Conservation (phyloP, 2,113 vertebrate species). For the Gobiocypris rarus region DNA sequence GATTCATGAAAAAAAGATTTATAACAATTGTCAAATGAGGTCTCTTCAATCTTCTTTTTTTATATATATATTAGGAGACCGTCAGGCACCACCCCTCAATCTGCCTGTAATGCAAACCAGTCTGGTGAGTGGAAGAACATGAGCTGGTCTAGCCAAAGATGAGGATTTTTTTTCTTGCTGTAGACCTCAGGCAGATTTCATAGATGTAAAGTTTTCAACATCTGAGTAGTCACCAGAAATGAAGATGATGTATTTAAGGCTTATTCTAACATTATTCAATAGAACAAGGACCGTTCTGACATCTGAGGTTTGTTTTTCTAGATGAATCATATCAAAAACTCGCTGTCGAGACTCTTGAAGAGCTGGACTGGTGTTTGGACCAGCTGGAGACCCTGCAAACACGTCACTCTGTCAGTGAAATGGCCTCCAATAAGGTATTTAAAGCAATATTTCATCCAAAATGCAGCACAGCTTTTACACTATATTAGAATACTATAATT, state of each 20-base stretch:
- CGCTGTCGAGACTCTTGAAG: conserved; percentile 87
- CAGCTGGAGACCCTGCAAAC: conserved; percentile 95
- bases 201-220: neutral
- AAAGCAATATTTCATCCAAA: neutral
- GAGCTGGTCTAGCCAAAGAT: conserved; percentile 1
- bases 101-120: conserved; percentile 74
- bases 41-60: neutral
- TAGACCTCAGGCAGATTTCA: neutral
- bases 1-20: neutral
- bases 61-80: conserved; percentile 69
- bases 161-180: neutral
- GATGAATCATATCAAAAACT: conserved; percentile 87
- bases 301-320: conserved; percentile 62
- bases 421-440: conserved; percentile 83
- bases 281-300: neutral
- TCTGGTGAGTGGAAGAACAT: conserved; percentile 77
- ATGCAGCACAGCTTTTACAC: neutral
- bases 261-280: no score
- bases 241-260: neutral
- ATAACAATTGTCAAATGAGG: neutral
- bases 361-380: conserved; percentile 96
- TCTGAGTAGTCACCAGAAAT: neutral
- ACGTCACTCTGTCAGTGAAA: conserved; percentile 81
- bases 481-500: neutral
- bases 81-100: conserved; percentile 68